phyloP scores from a whole-genome alignment of 2,113 vertebrate genomes.

The Clarias gariepinus region DNA sequence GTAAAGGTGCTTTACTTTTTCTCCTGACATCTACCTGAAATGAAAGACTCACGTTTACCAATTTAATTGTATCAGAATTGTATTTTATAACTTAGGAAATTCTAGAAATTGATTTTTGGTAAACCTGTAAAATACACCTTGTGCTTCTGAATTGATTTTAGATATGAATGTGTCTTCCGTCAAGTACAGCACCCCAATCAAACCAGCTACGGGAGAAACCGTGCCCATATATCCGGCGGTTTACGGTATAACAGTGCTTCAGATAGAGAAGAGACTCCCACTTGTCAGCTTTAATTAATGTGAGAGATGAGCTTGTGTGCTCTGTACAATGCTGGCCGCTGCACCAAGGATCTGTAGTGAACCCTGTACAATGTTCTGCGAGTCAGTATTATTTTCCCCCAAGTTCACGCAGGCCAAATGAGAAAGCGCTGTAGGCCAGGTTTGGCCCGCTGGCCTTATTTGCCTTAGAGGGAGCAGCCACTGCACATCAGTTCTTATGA shows the following conservation, averaged over 20 bases:
- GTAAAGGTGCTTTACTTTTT: not conserved
- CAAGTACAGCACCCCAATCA: not conserved
- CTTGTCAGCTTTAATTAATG: too few relatives aligned
- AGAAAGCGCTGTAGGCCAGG: not conserved
- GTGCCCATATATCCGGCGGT: too few relatives aligned
- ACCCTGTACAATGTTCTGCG: not conserved
- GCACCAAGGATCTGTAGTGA: not conserved
- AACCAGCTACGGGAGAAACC: not conserved
- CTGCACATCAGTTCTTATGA: not conserved
- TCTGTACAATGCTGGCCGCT: not conserved
- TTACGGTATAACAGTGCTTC: too few relatives aligned
- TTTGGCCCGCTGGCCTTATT: not conserved
- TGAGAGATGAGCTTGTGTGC: not conserved
- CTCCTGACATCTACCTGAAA: not conserved
- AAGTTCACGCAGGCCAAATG: not conserved
- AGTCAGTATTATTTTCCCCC: not conserved
- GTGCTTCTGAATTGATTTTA: not conserved
- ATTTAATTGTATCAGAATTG: not conserved
- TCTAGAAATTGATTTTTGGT: too few relatives aligned
- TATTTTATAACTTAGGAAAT: too few relatives aligned
- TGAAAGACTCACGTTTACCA: not conserved
- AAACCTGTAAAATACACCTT: not conserved
- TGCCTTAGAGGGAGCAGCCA: not conserved
- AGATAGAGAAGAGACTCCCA: too few relatives aligned
- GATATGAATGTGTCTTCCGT: not conserved